Evolutionary conservation across 2,797 vertebrate species (phyloP), one percentile per base, ranked within the genome.

Genomic region (Otolemur crassicaudatus): DNA sequence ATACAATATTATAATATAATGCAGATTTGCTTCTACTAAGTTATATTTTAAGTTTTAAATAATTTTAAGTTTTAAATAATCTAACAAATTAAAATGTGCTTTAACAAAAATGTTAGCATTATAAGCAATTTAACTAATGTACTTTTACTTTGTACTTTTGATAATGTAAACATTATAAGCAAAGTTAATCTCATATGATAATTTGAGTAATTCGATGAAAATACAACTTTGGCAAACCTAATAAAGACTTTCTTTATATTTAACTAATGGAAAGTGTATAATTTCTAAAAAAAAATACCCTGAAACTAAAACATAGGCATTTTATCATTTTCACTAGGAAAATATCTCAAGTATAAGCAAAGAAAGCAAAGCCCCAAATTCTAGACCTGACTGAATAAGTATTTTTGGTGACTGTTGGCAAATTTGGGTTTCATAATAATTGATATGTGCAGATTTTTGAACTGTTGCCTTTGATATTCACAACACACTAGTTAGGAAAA

Each of bases 1-100:
- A 60, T 87, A 40, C 22, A 83, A 81, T 56, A 53, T 53, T 92
- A 56, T 3, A 79, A 22, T 76, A 75, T 40, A 77, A 37, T 17
- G 1, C 4, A 31, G 0, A 2, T 53, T 46, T 0, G 22, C 31
- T 72, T 94, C 27, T 49, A 13, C 63, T 19, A 6, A 83, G 7
- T 14, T 60, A 14, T 61, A 60, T 58, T 81, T 96, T 73, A 14
- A 27, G 83, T 69, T 92, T 91, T 9, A 83, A 87, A 43, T 20
- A 58, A 81, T 82, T 81, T 96, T 73, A 14, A 27, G 83, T 69
- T 92, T 91, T 9, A 83, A 87, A 43, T 20, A 58, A 81, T 82
- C 43, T 16, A 23, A 85, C n/a, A 72, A 86, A 3, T 46, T 53
- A 1, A 83, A 37, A 49, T 67, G 0, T 5, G 2, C 82, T 87